phyloP scores from a whole-genome alignment of 2,113 vertebrate species.

The Engraulis encrasicolus region DNA sequence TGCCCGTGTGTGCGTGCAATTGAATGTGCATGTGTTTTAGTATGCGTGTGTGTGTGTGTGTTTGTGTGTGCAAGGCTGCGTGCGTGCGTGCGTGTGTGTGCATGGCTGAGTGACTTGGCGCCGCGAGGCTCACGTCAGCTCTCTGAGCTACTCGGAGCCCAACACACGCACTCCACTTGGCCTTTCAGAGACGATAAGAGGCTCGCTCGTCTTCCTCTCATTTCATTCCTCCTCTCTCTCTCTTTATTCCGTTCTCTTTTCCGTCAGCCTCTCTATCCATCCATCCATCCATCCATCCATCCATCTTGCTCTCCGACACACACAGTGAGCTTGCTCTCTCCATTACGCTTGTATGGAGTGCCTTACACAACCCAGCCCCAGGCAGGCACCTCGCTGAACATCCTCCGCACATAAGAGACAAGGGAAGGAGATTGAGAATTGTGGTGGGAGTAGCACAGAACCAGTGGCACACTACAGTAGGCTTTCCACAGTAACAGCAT shows the following conservation, averaged over 20 bases:
- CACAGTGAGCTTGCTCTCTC: no score
- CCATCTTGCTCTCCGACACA: no score
- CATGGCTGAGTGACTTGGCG: slow-evolving; percentile 16
- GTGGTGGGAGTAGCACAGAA: background rate
- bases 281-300: no score
- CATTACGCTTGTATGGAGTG: slow-evolving; percentile 16
- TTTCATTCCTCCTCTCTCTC: background rate
- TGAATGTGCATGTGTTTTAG: background rate
- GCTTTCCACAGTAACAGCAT: background rate
- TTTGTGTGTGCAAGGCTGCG: background rate
- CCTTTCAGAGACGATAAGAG: background rate
- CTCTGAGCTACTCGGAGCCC: slow-evolving; percentile 4
- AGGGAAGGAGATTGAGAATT: background rate
- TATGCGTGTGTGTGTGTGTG: background rate
- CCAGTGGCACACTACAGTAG: background rate
- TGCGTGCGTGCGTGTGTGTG: background rate
- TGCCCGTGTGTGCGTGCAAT: background rate
- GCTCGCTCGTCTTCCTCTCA: background rate
- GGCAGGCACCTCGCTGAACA: background rate
- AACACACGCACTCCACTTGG: background rate
- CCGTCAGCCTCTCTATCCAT: no score
- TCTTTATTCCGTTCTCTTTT: no score
- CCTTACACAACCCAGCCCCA: slow-evolving; percentile 39
- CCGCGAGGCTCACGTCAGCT: background rate
- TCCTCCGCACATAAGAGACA: background rate